A percentile compares a stretch with the other conserved stretches of the same genome.
Evolutionary conservation across 2,797 vertebrate species (phyloP).

Genomic region (Falco novaeseelandiae): DNA sequence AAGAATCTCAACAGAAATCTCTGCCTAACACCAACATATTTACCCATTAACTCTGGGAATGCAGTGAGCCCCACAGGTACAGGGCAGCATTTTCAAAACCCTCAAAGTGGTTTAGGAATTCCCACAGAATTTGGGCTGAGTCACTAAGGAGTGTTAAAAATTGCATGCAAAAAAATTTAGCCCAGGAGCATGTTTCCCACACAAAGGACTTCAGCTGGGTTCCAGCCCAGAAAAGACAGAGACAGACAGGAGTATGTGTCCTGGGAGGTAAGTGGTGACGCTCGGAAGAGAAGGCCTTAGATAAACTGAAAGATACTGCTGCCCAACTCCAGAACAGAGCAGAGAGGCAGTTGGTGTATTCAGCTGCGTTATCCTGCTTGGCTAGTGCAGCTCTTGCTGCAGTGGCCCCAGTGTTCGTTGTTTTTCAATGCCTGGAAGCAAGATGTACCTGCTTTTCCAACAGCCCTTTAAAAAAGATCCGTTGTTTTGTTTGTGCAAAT

Average conservation of each 20-base stretch:
- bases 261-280: background rate
- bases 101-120: background rate
- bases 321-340: background rate
- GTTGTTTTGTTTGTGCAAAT: fast-evolving
- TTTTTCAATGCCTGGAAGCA: background rate
- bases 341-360: background rate
- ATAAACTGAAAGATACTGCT: background rate
- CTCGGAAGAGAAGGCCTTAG: background rate
- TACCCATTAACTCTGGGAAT: background rate
- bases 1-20: constrained; percentile 4
- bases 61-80: background rate
- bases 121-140: background rate
- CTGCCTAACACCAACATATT: background rate
- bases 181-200: background rate
- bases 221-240: background rate
- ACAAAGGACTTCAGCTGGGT: background rate
- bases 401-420: background rate
- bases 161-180: background rate
- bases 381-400: background rate
- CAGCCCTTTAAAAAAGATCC: background rate
- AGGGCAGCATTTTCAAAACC: background rate
- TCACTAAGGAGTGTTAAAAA: background rate
- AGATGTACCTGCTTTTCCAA: background rate
- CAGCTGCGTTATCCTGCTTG: background rate
- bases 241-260: background rate